Base-by-base conservation (phyloP, 2,888 invertebrate genomes). In the Eristalis pertinax region DNA sequence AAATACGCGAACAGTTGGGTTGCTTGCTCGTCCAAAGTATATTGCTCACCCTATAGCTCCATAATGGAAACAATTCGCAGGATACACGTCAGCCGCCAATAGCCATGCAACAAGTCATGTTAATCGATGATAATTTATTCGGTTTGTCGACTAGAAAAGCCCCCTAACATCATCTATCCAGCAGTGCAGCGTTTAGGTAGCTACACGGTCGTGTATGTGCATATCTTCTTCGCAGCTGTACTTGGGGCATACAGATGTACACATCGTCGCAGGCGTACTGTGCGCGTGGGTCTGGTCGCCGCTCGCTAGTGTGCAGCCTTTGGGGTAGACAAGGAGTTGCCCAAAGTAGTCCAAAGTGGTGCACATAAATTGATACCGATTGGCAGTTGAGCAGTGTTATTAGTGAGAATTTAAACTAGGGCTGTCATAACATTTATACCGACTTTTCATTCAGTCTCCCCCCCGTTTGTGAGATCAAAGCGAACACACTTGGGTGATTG, bases 101-200 rank as follows among this genome's bases (percentile, higher is more conserved):
- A 64, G 78, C 75, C 86, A 78, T 74, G 86, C 86, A 86, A 86
- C 86, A 75, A 86, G 86, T 86, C 86, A 83, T 86, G 86, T 86
- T 86, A 86, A 86, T 86, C 86, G 86, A 86, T 86, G 86, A 83
- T 86, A 86, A 86, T 86, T 86, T 86, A 86, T 86, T 83, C 83
- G 82, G 75, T 70, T 78, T 65, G 82, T 67, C 70, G 70, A 67
- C 74, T 82, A 78, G 86, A 56, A 78, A 82, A 69, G 74, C 86
- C 78, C 78, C 60, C 74, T 41, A 83, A 86, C 86, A 86, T 75
- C 74, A n/a, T 70, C 19, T 60, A 83, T 82, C 86, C 86, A 75
- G 78, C 82, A 58, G 86, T 70, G 78, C 58, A 32, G 32, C n/a
- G 75, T 82, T 75, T 24, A 70, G 75, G 86, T 86, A 83, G 86